Base-by-base conservation (phyloP, 2,888 invertebrate genomes). In the Cosmia pyralina region DNA sequence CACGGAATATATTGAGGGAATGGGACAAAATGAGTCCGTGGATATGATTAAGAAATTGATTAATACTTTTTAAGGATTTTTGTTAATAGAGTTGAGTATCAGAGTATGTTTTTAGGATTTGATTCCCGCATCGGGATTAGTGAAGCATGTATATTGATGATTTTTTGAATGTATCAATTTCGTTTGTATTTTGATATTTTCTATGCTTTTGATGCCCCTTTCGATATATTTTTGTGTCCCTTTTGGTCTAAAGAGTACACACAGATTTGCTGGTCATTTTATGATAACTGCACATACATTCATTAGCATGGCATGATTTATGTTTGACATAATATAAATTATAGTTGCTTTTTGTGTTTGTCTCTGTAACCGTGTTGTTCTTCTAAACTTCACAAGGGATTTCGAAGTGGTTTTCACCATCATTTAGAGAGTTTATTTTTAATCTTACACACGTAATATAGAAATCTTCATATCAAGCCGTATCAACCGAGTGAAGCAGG, bases 1-100 rank as follows among this genome's bases (percentile, higher is more conserved):
- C 0, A 94, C 93, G 0, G 88, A 91, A 0, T 95, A 92, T 81
- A 93, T 95, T 22, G 93, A 95, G 13, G 92, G 84, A 41, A 93
- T 96, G 57, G 96, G 94, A 0, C 88, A 93, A 7, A 95, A 96
- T 78, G 96, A 96, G 34, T 95, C 95, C 0, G 93, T 94, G 3
- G 93, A 95, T 81, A 95, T 96, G 94, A 94, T 96, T 7, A 96
- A 95, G 79, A 96, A 95, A 72, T 86, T 96, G 70, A 94, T 95
- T 38, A 95, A 95, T 85, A 95, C 94, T 48, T 94, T 93, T 85
- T 94, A 86, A 82, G 15, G 4, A 0, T 38, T 28, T 57, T 22
- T 60, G 0, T 11, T 44, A 19, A 0, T 76, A 46, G 5, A 38
- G 5, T 57, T 13, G 28, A 13, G 11, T 13, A 2, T 28, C 6